Percentiles rank a stretch among this genome's conserved stretches.
Evolutionary conservation across 2,888 invertebrate genomes (phyloP).

Genomic region (Boloria selene): DNA sequence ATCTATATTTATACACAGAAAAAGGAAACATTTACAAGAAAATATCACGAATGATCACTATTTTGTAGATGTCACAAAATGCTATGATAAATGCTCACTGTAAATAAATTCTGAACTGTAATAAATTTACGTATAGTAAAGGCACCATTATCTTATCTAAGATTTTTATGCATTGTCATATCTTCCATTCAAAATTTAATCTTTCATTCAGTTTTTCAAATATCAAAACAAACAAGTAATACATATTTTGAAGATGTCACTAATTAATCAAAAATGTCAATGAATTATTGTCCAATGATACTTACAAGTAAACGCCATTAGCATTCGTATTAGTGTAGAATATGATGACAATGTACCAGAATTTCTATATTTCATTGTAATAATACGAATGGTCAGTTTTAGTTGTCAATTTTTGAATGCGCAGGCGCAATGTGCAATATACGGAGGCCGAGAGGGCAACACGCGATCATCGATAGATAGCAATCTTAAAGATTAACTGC

Average conservation of each 20-base stretch:
- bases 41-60: slow-evolving; percentile 49
- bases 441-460: slow-evolving; percentile 52
- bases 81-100: no score
- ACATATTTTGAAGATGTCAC: slow-evolving; percentile 41
- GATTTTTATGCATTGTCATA: no score
- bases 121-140: not conserved
- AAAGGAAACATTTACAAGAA: slow-evolving; percentile 68
- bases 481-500: slow-evolving; percentile 75
- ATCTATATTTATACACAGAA: slow-evolving; percentile 68
- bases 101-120: no score
- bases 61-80: slow-evolving; percentile 53
- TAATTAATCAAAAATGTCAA: slow-evolving; percentile 63
- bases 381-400: slow-evolving; percentile 53
- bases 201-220: slow-evolving; percentile 7
- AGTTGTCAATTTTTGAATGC: slow-evolving; percentile 44
- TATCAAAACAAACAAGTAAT: slow-evolving; percentile 40
- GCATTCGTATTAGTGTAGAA: slow-evolving; percentile 49
- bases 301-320: slow-evolving; percentile 73
- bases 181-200: no score
- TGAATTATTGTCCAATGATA: slow-evolving; percentile 55
- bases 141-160: no score
- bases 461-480: slow-evolving; percentile 74
- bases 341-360: slow-evolving; percentile 42
- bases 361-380: slow-evolving; percentile 49
- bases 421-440: slow-evolving; percentile 47